Base-by-base conservation (phyloP, 1,140 invertebrate species). In the Zeugodacus cucurbitae region DNA sequence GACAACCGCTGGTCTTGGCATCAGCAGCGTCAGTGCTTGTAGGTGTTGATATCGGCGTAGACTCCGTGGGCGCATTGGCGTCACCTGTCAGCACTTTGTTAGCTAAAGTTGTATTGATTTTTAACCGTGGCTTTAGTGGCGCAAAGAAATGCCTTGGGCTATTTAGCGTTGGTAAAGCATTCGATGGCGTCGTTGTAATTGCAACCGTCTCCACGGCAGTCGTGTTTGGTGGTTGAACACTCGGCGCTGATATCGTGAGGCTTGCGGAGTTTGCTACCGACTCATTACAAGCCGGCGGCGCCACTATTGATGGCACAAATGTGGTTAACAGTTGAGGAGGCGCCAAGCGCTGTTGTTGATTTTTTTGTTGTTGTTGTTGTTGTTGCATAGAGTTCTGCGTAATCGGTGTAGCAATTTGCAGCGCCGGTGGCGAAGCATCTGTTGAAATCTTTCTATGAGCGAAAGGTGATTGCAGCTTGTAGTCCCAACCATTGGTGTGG, bases 101-200 rank as follows among this genome's bases (percentile, higher is more conserved):
- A 74, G 92, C 92, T 57, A 93, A 82, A 88, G 91, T 90, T 37
- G 92, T 93, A 89, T 93, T 91, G 88, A 93, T 89, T 90, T 91
- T 93, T 32, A 93, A 89, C 87, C 91, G 91, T 85, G 92, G 91
- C 89, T 93, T 93, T 14, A 93, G 89, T 44, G 92, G 92, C 10
- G 92, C 91, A 89, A 93, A 93, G 87, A 93, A 93, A 82, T 93
- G 92, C 89, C 93, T 93, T 8, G 91, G 92, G 88, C 90, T 93
- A 57, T 91, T 92, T 88, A 91, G 90, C 87, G 90, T 87, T 89
- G 90, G 89, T 88, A 91, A 89, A 44, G 90, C 88, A 37, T 34
- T 57, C 1, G 59, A 14, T 22, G 88, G 88, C 41, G 67, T 85
- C 59, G 91, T 93, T 17, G 92, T 93, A 32, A 93, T 93, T 85